phyloP scores from a whole-genome alignment of 1,140 invertebrate species.

The Drosophila arawakana region DNA sequence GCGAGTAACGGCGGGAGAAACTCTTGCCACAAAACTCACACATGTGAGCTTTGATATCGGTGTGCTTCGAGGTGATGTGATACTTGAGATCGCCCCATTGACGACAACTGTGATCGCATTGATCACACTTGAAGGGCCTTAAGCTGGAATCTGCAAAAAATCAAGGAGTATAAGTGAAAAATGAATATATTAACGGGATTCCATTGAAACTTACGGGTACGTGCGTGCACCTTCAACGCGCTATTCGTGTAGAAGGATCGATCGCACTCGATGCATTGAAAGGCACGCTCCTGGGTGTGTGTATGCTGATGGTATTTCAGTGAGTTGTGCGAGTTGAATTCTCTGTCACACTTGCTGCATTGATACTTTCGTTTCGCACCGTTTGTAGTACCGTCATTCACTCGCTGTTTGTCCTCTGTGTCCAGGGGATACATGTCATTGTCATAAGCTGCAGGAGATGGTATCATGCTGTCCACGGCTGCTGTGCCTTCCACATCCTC shows the following conservation, averaged over 20 bases:
- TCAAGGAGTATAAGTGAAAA: not conserved
- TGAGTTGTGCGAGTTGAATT: slow-evolving; percentile 93
- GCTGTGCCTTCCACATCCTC: slow-evolving; percentile 47
- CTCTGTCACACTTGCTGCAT: slow-evolving; percentile 88
- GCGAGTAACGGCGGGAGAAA: slow-evolving; percentile 96
- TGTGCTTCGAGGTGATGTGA: slow-evolving; percentile 94
- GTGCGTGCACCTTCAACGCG: slow-evolving; percentile 91
- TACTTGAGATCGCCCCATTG: slow-evolving; percentile 96
- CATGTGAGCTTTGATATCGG: slow-evolving; percentile 91
- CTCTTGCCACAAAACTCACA: slow-evolving; percentile 96
- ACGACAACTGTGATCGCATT: slow-evolving; percentile 90
- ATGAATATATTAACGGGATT: too few relatives aligned
- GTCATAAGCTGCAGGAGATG: slow-evolving; percentile 50
- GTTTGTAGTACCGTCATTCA: slow-evolving; percentile 4
- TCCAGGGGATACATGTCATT: slow-evolving; percentile 44
- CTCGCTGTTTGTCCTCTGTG: slow-evolving; percentile 10
- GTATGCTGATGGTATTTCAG: slow-evolving; percentile 93
- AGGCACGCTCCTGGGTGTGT: slow-evolving; percentile 90
- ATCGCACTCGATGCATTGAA: slow-evolving; percentile 92
- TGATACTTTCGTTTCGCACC: slow-evolving; percentile 59
- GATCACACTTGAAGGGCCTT: slow-evolving; percentile 91
- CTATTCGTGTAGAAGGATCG: slow-evolving; percentile 90
- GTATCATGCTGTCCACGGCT: slow-evolving; percentile 15
- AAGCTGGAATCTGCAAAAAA: slow-evolving; percentile 88
- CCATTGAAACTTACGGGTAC: slow-evolving; percentile 84